These are phyloP conservation scores for Trinectes maculatus DNA, from an alignment of 2,113 vertebrate genomes.

Conservation along the genomic window DNA sequence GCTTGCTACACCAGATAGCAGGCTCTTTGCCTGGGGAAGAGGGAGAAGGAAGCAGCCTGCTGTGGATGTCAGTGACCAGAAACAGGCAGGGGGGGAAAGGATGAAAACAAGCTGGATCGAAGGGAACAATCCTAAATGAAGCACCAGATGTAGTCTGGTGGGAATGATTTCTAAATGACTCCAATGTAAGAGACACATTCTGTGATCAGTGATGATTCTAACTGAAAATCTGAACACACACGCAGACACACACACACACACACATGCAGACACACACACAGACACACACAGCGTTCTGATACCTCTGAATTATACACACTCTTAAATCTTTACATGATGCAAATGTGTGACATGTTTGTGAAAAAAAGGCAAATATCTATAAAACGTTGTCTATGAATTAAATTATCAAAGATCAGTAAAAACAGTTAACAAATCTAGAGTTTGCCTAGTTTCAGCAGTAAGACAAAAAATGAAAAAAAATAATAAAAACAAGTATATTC, in stretches of 20 bases:
- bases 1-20: conserved; percentile 64
- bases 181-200: conserved; percentile 39
- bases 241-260: conserved; percentile 7
- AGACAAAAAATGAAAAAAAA: conserved; percentile 2
- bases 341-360: too few species aligned
- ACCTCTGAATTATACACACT: too few species aligned
- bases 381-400: too few species aligned
- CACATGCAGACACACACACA: too few species aligned
- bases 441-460: too few species aligned
- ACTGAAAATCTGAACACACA: conserved; percentile 17
- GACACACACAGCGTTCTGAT: too few species aligned
- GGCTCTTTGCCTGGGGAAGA: conserved; percentile 67
- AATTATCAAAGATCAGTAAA: too few species aligned
- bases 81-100: conserved; percentile 35
- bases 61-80: conserved; percentile 75
- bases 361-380: too few species aligned
- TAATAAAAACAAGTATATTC: conserved; percentile 15
- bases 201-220: conserved; percentile 4
- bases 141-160: conserved; percentile 51
- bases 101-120: conserved; percentile 50
- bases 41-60: conserved; percentile 68
- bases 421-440: too few species aligned
- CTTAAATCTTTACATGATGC: too few species aligned
- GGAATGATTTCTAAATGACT: conserved; percentile 43
- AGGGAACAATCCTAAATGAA: conserved; percentile 41